A percentile compares a stretch with the other conserved stretches of the same genome.
phyloP scores from a whole-genome alignment of 2,888 invertebrate genomes.

The Polymixis lichenea region DNA sequence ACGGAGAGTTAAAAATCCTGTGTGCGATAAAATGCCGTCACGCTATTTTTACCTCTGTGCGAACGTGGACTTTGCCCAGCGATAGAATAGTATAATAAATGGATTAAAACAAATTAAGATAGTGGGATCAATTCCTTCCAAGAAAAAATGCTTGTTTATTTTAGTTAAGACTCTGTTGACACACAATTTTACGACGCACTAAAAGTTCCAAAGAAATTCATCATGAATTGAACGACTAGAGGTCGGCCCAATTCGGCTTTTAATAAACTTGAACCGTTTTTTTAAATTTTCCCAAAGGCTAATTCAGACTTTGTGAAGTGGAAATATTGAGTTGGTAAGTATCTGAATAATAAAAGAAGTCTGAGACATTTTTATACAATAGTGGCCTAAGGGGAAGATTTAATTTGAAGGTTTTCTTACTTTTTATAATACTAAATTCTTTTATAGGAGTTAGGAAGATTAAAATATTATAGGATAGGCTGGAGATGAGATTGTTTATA shows the following conservation, averaged over 20 bases:
- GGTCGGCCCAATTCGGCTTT: conserved; percentile 45
- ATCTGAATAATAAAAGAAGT: conserved; percentile 62
- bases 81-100: no score
- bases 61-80: no score
- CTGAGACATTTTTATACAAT: conserved; percentile 55
- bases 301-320: conserved; percentile 60
- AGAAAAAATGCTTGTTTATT: conserved; percentile 5
- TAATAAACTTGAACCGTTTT: conserved; percentile 58
- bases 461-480: not conserved
- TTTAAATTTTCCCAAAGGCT: conserved; percentile 53
- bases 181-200: conserved; percentile 42
- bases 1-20: no score
- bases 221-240: conserved; percentile 49
- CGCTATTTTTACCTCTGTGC: no score
- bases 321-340: conserved; percentile 65
- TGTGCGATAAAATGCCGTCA: no score
- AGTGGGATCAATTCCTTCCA: no score
- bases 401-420: conserved; percentile 27
- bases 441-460: not conserved
- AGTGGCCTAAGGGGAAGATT: conserved; percentile 36
- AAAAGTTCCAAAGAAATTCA: conserved; percentile 49
- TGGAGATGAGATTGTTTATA: no score
- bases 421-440: conserved; percentile 20
- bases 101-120: no score
- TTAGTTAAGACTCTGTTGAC: conserved; percentile 34